Percentiles rank a stretch among this genome's conserved stretches.
Conservation (phyloP, 2,113 vertebrate genomes). For the Oenanthe oenanthe region DNA sequence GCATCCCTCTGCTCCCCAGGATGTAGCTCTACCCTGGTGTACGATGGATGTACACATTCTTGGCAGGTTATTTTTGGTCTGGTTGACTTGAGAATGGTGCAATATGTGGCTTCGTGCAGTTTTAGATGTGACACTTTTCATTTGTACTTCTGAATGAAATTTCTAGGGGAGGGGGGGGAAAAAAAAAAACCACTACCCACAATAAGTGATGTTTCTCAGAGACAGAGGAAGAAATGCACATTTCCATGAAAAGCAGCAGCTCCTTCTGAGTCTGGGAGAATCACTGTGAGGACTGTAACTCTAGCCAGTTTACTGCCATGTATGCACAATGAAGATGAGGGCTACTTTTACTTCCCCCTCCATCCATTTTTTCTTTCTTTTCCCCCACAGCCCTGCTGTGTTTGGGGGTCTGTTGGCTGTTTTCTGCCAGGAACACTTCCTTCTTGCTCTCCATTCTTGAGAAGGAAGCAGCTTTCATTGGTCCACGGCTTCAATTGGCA, state of each 20-base stretch:
- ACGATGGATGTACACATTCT: not conserved
- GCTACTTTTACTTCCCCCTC: not conserved
- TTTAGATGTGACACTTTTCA: not conserved
- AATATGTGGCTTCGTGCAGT: not conserved
- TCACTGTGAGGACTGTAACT: not conserved
- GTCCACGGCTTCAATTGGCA: rapidly evolving
- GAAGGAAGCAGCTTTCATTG: not conserved
- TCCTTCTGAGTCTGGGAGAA: not conserved
- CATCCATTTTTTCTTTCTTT: rapidly evolving
- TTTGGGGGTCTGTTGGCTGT: not conserved
- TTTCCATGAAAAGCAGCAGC: not conserved
- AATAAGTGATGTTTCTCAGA: not conserved
- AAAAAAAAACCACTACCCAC: not conserved
- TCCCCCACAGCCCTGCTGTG: not conserved
- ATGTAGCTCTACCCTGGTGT: not conserved
- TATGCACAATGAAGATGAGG: not conserved
- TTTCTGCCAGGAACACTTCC: rapidly evolving
- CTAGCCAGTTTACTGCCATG: not conserved
- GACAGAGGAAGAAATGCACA: not conserved
- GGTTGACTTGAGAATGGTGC: not conserved
- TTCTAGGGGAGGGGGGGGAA: not conserved
- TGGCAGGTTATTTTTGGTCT: conserved; percentile 21
- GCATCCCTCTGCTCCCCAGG: not conserved
- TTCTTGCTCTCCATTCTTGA: not conserved
- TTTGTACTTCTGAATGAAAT: not conserved